Conservation (phyloP, 2,797 vertebrate genomes). For the Amblyraja radiata region DNA sequence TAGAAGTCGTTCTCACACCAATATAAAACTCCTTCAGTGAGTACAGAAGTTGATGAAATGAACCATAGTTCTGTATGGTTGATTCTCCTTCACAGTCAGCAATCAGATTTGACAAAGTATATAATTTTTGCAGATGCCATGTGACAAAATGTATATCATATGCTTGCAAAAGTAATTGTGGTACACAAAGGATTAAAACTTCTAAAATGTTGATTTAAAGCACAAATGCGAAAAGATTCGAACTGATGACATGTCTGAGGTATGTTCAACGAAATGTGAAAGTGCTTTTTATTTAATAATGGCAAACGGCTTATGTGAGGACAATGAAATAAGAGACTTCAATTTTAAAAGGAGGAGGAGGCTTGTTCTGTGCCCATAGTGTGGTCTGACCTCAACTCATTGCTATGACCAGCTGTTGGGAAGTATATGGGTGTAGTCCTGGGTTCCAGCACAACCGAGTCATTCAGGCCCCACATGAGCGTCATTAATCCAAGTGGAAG, state of each 20-base stretch:
- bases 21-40: background rate
- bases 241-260: slow-evolving; percentile 36
- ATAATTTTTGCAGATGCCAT: slow-evolving; percentile 32
- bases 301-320: slow-evolving; percentile 8
- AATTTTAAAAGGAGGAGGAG: slow-evolving; percentile 38
- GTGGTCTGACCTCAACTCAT: slow-evolving; percentile 51
- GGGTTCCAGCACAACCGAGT: slow-evolving; percentile 64
- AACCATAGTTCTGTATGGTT: background rate
- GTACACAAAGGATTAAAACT: slow-evolving; percentile 28
- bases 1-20: background rate
- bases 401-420: slow-evolving; percentile 57
- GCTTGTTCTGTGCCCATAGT: slow-evolving; percentile 47
- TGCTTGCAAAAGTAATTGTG: slow-evolving; percentile 25
- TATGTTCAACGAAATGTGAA: slow-evolving; percentile 37
- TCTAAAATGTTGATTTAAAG: slow-evolving; percentile 35
- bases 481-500: slow-evolving; percentile 59
- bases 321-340: slow-evolving; percentile 37
- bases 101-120: slow-evolving; percentile 6
- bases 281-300: slow-evolving; percentile 36
- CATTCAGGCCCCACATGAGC: slow-evolving; percentile 65
- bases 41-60: background rate
- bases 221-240: slow-evolving; percentile 11
- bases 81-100: background rate
- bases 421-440: slow-evolving; percentile 69
- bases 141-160: slow-evolving; percentile 1